Base-by-base conservation (phyloP, 2,113 vertebrate species). In the Pituophis catenifer region DNA sequence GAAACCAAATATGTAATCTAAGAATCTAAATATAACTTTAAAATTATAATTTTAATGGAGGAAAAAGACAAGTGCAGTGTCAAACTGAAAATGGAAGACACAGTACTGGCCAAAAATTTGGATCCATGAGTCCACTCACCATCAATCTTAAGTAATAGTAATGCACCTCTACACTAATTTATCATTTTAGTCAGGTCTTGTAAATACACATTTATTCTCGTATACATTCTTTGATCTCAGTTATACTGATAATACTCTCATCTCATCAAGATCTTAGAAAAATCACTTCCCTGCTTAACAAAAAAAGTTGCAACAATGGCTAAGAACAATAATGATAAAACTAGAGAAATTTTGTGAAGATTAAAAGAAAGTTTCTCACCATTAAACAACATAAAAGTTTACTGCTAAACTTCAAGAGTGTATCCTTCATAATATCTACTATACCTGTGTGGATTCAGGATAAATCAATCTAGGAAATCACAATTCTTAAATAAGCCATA, bases 341-440 rank as follows among this genome's bases (percentile, higher is more conserved):
- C 21, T 50, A 59, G 75, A 48, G 24, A 65, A 58, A 89, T 9
- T 81, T 54, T 55, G 52, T 58, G 44, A 55, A 50, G 24, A 91
- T n/a, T 13, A 58, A 54, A 54, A 17, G 19, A 88, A 19, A 88
- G 54, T 53, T 11, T 85, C 65, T 23, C 48, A 86, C 59, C 54
- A 81, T n/a, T 89, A 90, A 65, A 89, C 50, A 62, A 55, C 12
- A 52, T 29, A 89, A 94, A 94, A 58, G 48, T 88, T 53, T 89
- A 54, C 70, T n/a, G 26, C 59, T 90, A 53, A 58, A 48, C n/a
- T 90, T 59, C 59, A 88, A 81, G 91, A 90, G 52, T 92, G 90
- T n/a, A 38, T 92, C 93, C 89, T 92, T 44, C 29, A 89, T 38
- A 57, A 85, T 11, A 53, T 90, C 8, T 24, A 86, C 23, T 19